These are phyloP conservation scores for Pseudochaenichthys georgianus DNA, from an alignment of 2,797 vertebrate genomes.

Conservation along the genomic window DNA sequence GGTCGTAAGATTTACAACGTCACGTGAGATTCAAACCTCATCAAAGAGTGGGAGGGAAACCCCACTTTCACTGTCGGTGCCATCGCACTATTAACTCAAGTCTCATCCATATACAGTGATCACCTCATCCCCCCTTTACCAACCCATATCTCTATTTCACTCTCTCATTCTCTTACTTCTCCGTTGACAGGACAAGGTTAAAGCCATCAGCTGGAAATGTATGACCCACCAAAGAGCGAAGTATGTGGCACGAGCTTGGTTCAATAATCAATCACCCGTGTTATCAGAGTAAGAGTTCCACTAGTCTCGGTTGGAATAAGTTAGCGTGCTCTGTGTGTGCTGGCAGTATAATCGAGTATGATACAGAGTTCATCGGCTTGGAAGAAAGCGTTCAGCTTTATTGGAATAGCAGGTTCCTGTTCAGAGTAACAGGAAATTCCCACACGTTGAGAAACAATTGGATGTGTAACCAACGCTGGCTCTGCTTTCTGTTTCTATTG, in stretches of 20 bases:
- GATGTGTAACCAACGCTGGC: not conserved
- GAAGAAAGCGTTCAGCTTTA: conserved; percentile 17
- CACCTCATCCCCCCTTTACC: conserved; percentile 1
- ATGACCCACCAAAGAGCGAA: conserved; percentile 7
- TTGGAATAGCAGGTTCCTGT: conserved; percentile 32
- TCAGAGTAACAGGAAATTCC: conserved; percentile 3
- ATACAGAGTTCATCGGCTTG: conserved; percentile 15
- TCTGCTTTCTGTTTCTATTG: not conserved
- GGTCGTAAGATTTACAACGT: conserved; percentile 59
- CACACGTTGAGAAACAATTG: conserved; percentile 4
- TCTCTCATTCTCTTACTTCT: conserved; percentile 30
- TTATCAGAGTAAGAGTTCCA: conserved; percentile 44
- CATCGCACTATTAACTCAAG: conserved; percentile 10
- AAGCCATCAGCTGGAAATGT: conserved; percentile 49
- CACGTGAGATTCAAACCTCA: conserved; percentile 23
- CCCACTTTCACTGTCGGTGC: conserved; percentile 35
- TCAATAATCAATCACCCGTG: conserved; percentile 58
- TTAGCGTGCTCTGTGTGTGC: conserved; percentile 10
- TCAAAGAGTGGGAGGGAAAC: conserved; percentile 21
- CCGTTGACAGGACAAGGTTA: conserved; percentile 41
- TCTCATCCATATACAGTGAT: conserved; percentile 36
- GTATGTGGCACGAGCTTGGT: conserved; percentile 12
- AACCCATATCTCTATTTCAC: conserved; percentile 39
- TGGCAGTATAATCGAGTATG: not conserved
- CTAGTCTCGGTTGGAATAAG: conserved; percentile 30